phyloP scores from a whole-genome alignment of 2,797 vertebrate species.

The Iguana delicatissima region DNA sequence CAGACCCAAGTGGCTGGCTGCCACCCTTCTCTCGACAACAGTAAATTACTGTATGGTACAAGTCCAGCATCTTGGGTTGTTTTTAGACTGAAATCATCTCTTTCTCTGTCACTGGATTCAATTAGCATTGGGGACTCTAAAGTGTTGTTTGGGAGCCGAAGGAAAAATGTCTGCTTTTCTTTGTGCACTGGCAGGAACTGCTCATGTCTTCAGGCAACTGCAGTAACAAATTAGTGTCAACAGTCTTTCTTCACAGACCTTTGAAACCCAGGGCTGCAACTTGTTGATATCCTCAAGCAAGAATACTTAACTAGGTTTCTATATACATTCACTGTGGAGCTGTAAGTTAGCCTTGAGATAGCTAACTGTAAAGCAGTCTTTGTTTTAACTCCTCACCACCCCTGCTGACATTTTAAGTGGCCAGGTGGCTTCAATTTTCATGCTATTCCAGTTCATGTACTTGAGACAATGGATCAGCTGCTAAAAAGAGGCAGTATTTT shows the following conservation, averaged over 20 bases:
- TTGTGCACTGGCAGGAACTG: not conserved
- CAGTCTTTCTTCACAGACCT: not conserved
- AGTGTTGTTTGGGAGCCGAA: not conserved
- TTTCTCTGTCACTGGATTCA: slow-evolving; percentile 10
- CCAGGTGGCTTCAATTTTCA: slow-evolving; percentile 5
- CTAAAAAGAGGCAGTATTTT: not conserved
- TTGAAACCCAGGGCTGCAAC: slow-evolving; percentile 10
- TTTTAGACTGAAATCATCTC: slow-evolving; percentile 11
- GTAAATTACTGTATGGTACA: not conserved
- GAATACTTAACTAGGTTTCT: slow-evolving; percentile 47
- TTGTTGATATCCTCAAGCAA: slow-evolving; percentile 14
- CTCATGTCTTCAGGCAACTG: slow-evolving; percentile 12
- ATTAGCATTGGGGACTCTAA: not conserved
- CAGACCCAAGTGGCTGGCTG: not conserved
- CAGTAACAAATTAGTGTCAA: not conserved
- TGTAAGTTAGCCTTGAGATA: slow-evolving; percentile 51
- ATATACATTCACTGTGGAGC: slow-evolving; percentile 40
- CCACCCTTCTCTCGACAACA: slow-evolving; percentile 13
- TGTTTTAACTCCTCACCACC: slow-evolving; percentile 27
- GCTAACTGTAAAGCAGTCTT: slow-evolving; percentile 44
- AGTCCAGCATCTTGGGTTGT: not conserved
- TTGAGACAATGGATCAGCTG: not conserved
- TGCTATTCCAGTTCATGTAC: not conserved
- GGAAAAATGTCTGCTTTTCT: accelerated
- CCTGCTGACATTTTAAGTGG: slow-evolving; percentile 35